Evolutionary conservation across 2,113 vertebrate species (phyloP).

Genomic region (Tichodroma muraria): DNA sequence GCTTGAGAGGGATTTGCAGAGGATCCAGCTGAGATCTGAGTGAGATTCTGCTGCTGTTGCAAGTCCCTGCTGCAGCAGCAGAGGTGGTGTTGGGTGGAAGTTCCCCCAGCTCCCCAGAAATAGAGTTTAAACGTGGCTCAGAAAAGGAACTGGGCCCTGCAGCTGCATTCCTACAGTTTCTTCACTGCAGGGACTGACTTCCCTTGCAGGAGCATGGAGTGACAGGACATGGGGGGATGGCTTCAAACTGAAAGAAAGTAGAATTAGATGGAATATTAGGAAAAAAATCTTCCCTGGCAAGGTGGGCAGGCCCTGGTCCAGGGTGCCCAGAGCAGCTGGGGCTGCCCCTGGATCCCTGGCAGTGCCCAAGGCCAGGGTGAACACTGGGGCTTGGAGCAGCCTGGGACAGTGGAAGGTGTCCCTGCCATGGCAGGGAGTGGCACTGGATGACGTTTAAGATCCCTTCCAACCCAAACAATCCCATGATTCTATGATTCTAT

Average conservation of each 20-base stretch:
- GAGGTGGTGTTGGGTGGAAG: neutral
- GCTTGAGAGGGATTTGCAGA: neutral
- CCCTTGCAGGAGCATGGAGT: neutral
- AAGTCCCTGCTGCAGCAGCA: neutral
- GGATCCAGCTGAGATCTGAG: neutral
- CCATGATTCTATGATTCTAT: rapidly evolving
- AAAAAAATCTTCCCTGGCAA: rapidly evolving
- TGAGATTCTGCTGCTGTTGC: neutral
- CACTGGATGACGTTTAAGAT: rapidly evolving
- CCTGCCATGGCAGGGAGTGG: neutral
- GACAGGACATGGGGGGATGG: neutral
- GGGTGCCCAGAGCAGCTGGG: neutral
- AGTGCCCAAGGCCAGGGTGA: neutral
- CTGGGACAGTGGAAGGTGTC: neutral
- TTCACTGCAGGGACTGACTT: neutral
- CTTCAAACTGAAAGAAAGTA: neutral
- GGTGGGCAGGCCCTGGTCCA: neutral
- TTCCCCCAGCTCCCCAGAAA: neutral
- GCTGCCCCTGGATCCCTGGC: neutral
- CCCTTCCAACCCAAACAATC: neutral
- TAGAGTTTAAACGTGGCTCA: neutral
- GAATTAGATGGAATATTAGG: neutral
- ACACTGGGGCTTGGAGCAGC: neutral
- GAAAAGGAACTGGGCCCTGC: neutral
- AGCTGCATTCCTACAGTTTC: neutral